Conservation (phyloP, 2,888 invertebrate species). For the Chorisops tibialis region DNA sequence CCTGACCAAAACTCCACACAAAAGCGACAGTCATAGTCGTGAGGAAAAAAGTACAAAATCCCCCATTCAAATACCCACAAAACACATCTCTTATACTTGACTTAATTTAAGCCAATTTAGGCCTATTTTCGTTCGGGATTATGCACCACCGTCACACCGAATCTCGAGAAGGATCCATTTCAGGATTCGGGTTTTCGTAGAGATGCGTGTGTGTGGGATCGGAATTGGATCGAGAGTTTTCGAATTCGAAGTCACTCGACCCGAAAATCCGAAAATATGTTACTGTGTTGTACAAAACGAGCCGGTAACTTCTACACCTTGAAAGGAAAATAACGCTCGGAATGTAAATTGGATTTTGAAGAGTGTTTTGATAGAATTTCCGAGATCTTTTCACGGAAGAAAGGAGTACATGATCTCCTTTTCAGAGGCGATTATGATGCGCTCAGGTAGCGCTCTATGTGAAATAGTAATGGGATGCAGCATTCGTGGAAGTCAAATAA, state of each 20-base stretch:
- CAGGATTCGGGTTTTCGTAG: not conserved
- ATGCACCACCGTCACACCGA: constrained; percentile 13
- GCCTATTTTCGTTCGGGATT: constrained; percentile 36
- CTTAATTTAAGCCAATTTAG: constrained; percentile 53
- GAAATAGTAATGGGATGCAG: not conserved
- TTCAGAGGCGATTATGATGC: constrained; percentile 5
- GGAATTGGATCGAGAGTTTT: not conserved
- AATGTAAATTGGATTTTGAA: constrained; percentile 33
- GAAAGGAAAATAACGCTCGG: constrained; percentile 22
- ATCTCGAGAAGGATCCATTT: not conserved
- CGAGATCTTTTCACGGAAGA: constrained; percentile 17
- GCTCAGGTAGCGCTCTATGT: constrained; percentile 15
- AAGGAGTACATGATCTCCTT: constrained; percentile 13
- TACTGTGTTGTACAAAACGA: not conserved
- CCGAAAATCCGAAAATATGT: constrained; percentile 6
- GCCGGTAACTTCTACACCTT: constrained; percentile 31
- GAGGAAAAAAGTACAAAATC: constrained; percentile 9
- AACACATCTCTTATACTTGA: constrained; percentile 44
- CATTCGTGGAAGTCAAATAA: constrained; percentile 9
- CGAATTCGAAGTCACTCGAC: constrained; percentile 6
- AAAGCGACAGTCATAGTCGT: constrained; percentile 13
- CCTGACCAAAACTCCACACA: constrained; percentile 25
- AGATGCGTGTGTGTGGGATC: constrained; percentile 6
- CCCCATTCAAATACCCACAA: constrained; percentile 13
- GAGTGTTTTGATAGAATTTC: constrained; percentile 32